A percentile compares a stretch with the other conserved stretches of the same genome.
These are phyloP conservation scores for Pelagia noctiluca DNA, from an alignment of 30 jellyfish, hydroid and myxozoan species.

Conservation along the genomic window DNA sequence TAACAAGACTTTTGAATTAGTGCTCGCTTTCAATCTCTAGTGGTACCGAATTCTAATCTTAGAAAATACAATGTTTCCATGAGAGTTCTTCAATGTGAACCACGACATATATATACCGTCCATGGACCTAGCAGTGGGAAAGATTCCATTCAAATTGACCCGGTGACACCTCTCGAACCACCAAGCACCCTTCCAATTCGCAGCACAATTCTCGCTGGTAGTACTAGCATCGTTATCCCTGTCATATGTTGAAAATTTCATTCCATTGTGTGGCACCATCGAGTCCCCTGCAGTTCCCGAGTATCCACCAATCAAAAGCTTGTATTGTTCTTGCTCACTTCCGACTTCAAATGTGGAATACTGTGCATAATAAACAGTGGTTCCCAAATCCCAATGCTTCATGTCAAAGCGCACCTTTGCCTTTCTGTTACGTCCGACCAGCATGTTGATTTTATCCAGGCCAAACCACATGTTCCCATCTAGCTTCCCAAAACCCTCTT, in stretches of 20 bases:
- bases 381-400: not conserved
- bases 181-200: slow-evolving; percentile 7
- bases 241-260: slow-evolving; percentile 28
- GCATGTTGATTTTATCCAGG: slow-evolving; percentile 13
- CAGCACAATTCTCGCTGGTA: slow-evolving; percentile 27
- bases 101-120: slow-evolving; percentile 3
- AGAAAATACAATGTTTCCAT: slow-evolving; percentile 2
- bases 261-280: slow-evolving; percentile 5
- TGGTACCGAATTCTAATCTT: slow-evolving; percentile 28
- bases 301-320: too few species aligned
- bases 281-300: slow-evolving; percentile 17
- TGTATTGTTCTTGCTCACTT: not conserved
- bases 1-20: too few species aligned
- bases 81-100: slow-evolving; percentile 4
- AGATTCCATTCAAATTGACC: slow-evolving; percentile 3
- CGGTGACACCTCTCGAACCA: slow-evolving; percentile 25
- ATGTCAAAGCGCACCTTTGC: not conserved
- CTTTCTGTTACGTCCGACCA: not conserved
- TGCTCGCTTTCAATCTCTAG: too few species aligned
- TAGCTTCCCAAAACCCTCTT: slow-evolving; percentile 45
- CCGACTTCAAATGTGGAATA: slow-evolving; percentile 6
- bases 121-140: not conserved
- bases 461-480: slow-evolving; percentile 49
- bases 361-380: slow-evolving; percentile 7
- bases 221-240: slow-evolving; percentile 23